Percentiles rank a stretch among this genome's conserved stretches.
Conservation (phyloP, 2,888 invertebrate species). For the Amiota communis region DNA sequence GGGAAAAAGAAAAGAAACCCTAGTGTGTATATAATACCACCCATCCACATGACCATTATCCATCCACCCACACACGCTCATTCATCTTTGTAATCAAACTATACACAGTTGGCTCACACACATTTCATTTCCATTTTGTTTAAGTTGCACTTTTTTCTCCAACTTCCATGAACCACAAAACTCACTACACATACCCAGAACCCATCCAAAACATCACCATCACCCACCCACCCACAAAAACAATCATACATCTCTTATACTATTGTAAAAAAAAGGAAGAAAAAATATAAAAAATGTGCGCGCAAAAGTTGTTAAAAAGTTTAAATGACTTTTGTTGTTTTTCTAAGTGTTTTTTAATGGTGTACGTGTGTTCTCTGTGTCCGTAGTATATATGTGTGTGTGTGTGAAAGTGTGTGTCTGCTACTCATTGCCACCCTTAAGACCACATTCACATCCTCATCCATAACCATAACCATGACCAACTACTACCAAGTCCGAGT, state of each 20-base stretch:
- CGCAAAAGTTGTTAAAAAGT: conserved; percentile 59
- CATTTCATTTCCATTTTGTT: conserved; percentile 17
- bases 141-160: conserved; percentile 11
- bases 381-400: conserved; percentile 31
- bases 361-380: conserved; percentile 55
- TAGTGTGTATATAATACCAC: background rate
- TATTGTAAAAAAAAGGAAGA: conserved; percentile 40
- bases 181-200: conserved; percentile 1
- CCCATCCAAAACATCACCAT: conserved; percentile 25
- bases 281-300: conserved; percentile 23
- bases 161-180: too few relatives aligned
- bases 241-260: background rate
- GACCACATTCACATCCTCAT: background rate
- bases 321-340: conserved; percentile 67
- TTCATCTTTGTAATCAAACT: background rate
- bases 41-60: background rate
- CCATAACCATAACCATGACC: background rate
- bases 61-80: conserved; percentile 56
- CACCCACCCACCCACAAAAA: background rate
- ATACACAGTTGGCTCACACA: conserved; percentile 29
- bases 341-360: conserved; percentile 66
- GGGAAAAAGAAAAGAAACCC: background rate
- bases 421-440: background rate
- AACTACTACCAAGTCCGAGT: background rate
- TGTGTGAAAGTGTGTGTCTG: conserved; percentile 23